Evolutionary conservation across 2,113 vertebrate species (phyloP), one percentile per base, ranked within the genome.

Genomic region (Gavia stellata): DNA sequence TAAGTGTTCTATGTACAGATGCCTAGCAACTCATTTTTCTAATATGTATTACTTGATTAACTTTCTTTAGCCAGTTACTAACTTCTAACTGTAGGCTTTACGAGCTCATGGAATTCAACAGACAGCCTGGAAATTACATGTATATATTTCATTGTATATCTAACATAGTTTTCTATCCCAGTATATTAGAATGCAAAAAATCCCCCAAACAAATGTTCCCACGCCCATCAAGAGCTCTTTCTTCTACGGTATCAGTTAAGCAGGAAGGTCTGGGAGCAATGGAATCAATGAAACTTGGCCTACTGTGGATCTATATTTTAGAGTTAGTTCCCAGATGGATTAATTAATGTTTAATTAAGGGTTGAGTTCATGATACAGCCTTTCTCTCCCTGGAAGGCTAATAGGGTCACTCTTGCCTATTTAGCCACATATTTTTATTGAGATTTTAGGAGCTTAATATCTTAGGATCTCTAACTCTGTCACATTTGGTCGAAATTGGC

Each of bases 321-420:
- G 52, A 66, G 56, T 26, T 34, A 40, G 53, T 38, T 95, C 75
- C 82, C 86, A 94, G 72, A 80, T 90, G 75, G 80, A 92, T 94
- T 96, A 75, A 95, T 94, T 94, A 94, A 95, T 80, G 67, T 86
- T 81, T 88, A 94, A 88, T 94, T 92, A 95, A 90, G 62, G 72
- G 45, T 31, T 83, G 75, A 92, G 83, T 91, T 94, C 74, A 80
- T 45, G 82, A 93, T 93, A 94, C 42, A 88, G 85, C 59, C 88
- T 70, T 90, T 92, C 49, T 94, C 75, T 88, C 63, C 80, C 68
- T 94, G 55, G 40, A 91, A 93, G 82, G 80, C 83, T 94, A 95
- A 90, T 20, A 95, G 42, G 91, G 94, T 95, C 94, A 95, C 58
- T 88, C 21, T 72, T 83, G 91, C 90, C 74, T 77, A 86, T 77